Base-by-base conservation (phyloP, 1,140 invertebrate genomes). In the Drosophila nebulosa region DNA sequence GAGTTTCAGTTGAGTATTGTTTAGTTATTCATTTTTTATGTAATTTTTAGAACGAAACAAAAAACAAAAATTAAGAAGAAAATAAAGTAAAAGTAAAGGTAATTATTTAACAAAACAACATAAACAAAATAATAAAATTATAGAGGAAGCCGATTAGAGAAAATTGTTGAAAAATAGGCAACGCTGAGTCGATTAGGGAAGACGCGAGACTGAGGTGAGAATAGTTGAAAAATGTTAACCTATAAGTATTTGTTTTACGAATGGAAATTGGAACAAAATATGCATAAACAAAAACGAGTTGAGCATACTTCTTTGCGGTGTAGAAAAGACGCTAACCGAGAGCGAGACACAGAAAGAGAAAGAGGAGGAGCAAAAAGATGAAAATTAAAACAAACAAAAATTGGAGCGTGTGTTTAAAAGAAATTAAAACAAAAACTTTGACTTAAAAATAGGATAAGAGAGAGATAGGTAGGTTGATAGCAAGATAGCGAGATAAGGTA, bases 251-350 rank as follows among this genome's bases (percentile, higher is more conserved):
- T 32, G 26, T 32, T 36, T 26, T 42, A 64, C 55, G 39, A 32
- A 66, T 55, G 39, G 56, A 32, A 56, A 57, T 74, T 56, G 21
- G 50, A 53, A 46, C 36, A 50, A n/a, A 57, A 66, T 16, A 62
- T 58, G 16, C 61, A 51, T 46, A 51, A 22, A 81, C 35, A 58
- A 60, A 21, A 69, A 70, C 70, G 12, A 70, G 57, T 81, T 66
- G 65, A 86, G 81, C 81, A 86, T 71, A 78, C 63, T 78, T 66
- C 61, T 53, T 81, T 78, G 81, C 81, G 78, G 81, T 85, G 81
- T 85, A 61, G 46, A 81, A 86, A 78, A 81, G 74, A 78, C 58
- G 64, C 77, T 85, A 85, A 66, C 73, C 66, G 71, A 78, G 78
- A 86, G 65, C 57, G 63, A 74, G 69, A 74, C 36, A 69, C 35